Percentiles rank a stretch among this genome's conserved stretches.
These are phyloP conservation scores for Mylabris phalerata DNA, from an alignment of 1,140 invertebrate species.

Conservation along the genomic window DNA sequence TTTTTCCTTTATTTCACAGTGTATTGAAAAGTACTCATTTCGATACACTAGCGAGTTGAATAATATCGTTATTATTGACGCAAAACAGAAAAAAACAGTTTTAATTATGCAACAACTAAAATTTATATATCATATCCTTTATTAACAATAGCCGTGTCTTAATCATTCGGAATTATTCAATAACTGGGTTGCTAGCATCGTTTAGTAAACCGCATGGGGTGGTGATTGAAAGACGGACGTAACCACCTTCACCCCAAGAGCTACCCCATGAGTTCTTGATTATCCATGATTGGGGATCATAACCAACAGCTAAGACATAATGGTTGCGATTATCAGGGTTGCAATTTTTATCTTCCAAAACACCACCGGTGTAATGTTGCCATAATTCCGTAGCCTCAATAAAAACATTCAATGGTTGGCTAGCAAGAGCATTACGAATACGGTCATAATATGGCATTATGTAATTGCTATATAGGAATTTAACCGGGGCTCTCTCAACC, in stretches of 20 bases:
- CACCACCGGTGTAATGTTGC: slow-evolving; percentile 55
- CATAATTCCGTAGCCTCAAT: slow-evolving; percentile 82
- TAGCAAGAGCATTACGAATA: slow-evolving; percentile 63
- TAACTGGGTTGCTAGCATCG: too few relatives aligned
- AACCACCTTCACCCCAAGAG: slow-evolving; percentile 56
- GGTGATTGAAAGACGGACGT: slow-evolving; percentile 46
- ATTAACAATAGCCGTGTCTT: too few relatives aligned
- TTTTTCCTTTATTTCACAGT: too few relatives aligned
- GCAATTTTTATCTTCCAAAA: slow-evolving; percentile 34
- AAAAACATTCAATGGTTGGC: slow-evolving; percentile 66
- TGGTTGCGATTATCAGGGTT: slow-evolving; percentile 53
- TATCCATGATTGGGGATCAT: slow-evolving; percentile 51
- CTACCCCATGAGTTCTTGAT: slow-evolving; percentile 48
- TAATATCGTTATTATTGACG: too few relatives aligned
- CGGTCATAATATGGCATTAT: slow-evolving; percentile 49
- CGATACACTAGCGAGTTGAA: too few relatives aligned
- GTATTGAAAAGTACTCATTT: too few relatives aligned
- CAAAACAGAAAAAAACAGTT: too few relatives aligned
- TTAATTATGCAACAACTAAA: too few relatives aligned
- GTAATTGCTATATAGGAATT: slow-evolving; percentile 46
- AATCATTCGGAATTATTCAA: too few relatives aligned
- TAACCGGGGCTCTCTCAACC: slow-evolving; percentile 49
- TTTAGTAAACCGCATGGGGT: too few relatives aligned
- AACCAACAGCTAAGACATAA: slow-evolving; percentile 75
- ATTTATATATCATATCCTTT: too few relatives aligned